Conservation (phyloP, 2,797 vertebrate species). For the Orestias chungarensis region DNA sequence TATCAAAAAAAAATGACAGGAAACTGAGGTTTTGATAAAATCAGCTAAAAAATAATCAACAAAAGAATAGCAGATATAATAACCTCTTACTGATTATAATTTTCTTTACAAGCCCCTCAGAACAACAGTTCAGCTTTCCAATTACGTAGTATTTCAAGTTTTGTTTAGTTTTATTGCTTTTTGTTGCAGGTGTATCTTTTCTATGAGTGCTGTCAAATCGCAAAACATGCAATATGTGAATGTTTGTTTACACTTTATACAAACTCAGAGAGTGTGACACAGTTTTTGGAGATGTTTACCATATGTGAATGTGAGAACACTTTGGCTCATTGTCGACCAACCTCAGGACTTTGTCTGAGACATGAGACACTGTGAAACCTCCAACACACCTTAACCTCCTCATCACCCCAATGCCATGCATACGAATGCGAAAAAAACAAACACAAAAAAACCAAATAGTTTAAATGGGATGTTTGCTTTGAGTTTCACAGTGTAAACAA, state of each 20-base stretch:
- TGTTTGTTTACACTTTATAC: conserved; percentile 22
- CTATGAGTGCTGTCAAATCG: conserved; percentile 21
- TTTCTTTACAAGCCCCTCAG: conserved; percentile 6
- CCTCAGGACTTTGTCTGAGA: conserved; percentile 69
- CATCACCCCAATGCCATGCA: conserved; percentile 38
- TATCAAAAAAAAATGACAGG: no score
- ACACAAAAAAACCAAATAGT: conserved; percentile 16
- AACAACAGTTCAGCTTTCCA: conserved; percentile 27
- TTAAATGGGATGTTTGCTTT: conserved; percentile 53
- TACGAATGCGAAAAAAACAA: conserved; percentile 22
- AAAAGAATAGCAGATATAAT: no score
- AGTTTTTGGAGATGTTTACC: conserved; percentile 72
- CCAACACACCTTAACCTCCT: conserved; percentile 38
- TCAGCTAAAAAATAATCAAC: no score
- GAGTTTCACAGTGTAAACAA: conserved; percentile 64
- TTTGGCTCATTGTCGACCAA: conserved; percentile 65
- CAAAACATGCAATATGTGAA: conserved; percentile 35
- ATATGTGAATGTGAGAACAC: conserved; percentile 73
- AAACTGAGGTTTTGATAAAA: not conserved
- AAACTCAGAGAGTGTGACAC: conserved; percentile 29
- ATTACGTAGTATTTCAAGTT: conserved; percentile 20
- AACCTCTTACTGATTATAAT: not conserved
- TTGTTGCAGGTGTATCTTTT: conserved; percentile 27
- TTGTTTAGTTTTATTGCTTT: conserved; percentile 4
- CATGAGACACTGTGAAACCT: conserved; percentile 37